Evolutionary conservation across 2,888 invertebrate genomes (phyloP), one percentile per base, ranked within the genome.

Genomic region (Diploptera punctata): DNA sequence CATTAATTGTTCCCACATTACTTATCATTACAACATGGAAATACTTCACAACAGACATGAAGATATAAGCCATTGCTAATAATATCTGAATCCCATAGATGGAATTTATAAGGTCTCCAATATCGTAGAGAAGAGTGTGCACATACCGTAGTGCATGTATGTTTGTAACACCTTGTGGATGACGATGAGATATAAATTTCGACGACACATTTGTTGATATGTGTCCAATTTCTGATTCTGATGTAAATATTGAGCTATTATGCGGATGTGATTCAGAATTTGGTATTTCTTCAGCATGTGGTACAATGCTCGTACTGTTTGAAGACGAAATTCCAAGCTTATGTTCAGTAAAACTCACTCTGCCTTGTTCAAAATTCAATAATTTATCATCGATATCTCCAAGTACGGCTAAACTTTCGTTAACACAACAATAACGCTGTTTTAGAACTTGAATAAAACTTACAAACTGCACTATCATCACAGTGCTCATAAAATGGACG

Each of bases 11-110:
- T 13, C 26, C 19, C 7, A 44, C 7, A 19, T 44, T 43, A 1
- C 24, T n/a, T 1, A 65, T 21, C n/a, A 65, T 26, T 2, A 65
- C 26, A 9, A 65, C 44, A 44, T 65, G 65, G 47, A 65, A 43
- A 9, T 65, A 65, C n/a, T 65, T 65, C 9, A 65, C 65, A 13
- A 43, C 24, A 2, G 65, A 65, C n/a, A 29, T 29, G 18, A 65
- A 65, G 9, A 65, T 26, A 10, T 65, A 65, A 3, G 29, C 47
- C 18, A 65, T 65, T 10, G 65, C 65, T 21, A 65, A 47, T 3
- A 65, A 47, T 16, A 65, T 9, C 13, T 43, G 65, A 10, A 65
- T 16, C 3, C 65, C 65, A n/a, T 65, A 65, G 16, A 57, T 29
- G n/a, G 57, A 26, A 16, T 57, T 57, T n/a, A 57, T 24, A 9